Conservation (phyloP, 2,888 invertebrate genomes). For the Oxytorus armatus region DNA sequence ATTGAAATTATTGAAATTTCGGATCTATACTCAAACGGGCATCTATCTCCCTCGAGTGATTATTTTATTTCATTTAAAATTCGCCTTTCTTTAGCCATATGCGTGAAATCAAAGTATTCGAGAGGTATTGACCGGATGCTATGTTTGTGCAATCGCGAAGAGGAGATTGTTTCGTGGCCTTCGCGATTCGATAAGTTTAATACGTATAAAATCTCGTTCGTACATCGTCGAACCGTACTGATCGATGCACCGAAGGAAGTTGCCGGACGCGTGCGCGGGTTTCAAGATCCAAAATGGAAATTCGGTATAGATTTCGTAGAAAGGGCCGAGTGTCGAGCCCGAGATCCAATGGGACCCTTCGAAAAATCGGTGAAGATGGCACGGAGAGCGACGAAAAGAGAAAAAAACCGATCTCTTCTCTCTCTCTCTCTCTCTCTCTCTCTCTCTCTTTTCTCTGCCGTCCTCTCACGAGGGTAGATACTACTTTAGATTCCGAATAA, state of each 20-base stretch:
- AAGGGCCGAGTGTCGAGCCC: conserved; percentile 38
- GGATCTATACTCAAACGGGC: too few relatives aligned
- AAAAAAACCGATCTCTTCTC: conserved; percentile 16
- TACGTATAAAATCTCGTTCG: conserved; percentile 29
- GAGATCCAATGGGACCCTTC: conserved; percentile 35
- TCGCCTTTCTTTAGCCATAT: too few relatives aligned
- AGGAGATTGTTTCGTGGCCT: conserved; percentile 6
- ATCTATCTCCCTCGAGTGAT: too few relatives aligned
- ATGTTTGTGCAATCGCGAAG: neutral
- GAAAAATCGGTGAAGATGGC: conserved; percentile 35
- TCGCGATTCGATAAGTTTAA: conserved; percentile 26
- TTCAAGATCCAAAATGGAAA: conserved; percentile 57
- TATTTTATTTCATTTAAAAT: too few relatives aligned
- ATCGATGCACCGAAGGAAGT: conserved; percentile 52
- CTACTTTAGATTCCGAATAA: conserved; percentile 76
- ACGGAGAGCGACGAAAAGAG: conserved; percentile 16
- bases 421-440: too few relatives aligned
- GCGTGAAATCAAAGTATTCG: too few relatives aligned
- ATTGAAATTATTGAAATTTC: too few relatives aligned
- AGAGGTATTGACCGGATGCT: too few relatives aligned
- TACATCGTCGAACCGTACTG: conserved; percentile 12
- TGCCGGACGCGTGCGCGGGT: conserved; percentile 56
- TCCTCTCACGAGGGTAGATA: conserved; percentile 49
- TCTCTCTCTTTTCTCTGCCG: conserved; percentile 25
- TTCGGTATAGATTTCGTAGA: conserved; percentile 49